A percentile compares a stretch with the other conserved stretches of the same genome.
These are phyloP conservation scores for Campaea margaritaria DNA, from an alignment of 2,888 invertebrate genomes.

Conservation along the genomic window DNA sequence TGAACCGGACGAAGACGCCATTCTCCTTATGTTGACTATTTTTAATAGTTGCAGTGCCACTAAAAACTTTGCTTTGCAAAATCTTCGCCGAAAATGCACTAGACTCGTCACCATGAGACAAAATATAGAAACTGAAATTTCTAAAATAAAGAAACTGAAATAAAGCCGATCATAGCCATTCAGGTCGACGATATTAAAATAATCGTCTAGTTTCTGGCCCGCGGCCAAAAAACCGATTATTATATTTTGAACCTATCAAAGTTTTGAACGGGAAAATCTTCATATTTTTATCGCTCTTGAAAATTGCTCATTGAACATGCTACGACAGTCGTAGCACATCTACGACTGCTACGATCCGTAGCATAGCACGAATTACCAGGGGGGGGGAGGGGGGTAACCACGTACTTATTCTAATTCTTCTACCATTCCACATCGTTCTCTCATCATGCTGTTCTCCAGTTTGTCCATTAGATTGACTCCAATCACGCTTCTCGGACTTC, in stretches of 20 bases:
- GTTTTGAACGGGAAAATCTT: slow-evolving; percentile 7
- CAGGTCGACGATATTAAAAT: slow-evolving; percentile 22
- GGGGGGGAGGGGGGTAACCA: slow-evolving; percentile 45
- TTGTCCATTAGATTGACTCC: no score
- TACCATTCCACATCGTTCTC: no score
- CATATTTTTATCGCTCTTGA: slow-evolving; percentile 19
- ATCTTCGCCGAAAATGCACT: no score
- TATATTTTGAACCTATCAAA: slow-evolving; percentile 15
- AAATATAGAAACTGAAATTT: no score
- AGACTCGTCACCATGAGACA: no score
- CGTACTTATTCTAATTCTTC: slow-evolving; percentile 44
- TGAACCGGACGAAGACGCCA: no score
- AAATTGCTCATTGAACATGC: slow-evolving; percentile 20
- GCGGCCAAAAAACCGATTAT: slow-evolving; percentile 19
- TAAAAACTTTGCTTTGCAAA: no score
- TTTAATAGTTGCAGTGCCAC: no score
- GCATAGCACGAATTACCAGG: slow-evolving; percentile 33
- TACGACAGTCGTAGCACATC: slow-evolving; percentile 12
- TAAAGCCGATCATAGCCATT: slow-evolving; percentile 21
- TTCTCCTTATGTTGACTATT: no score
- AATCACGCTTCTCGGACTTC: no score
- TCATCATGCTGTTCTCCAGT: no score
- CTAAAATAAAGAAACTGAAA: background rate
- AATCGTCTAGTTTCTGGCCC: slow-evolving; percentile 17
- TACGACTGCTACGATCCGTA: slow-evolving; percentile 39